Conservation (phyloP, 2,888 invertebrate genomes). For the Seira musarum region DNA sequence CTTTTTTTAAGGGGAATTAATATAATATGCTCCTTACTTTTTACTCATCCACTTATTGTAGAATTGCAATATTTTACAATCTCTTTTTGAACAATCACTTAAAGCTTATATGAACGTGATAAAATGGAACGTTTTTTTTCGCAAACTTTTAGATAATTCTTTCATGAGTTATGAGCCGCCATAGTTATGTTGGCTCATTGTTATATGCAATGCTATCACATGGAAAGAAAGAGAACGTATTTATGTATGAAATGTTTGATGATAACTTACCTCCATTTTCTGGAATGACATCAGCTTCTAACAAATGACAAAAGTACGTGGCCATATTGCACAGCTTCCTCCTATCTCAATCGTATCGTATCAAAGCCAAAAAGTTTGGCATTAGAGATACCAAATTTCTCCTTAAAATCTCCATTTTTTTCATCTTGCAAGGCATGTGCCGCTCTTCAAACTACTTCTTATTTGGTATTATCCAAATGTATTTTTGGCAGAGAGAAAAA, state of each 20-base stretch:
- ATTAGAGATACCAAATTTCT: neutral
- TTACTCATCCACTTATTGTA: too few species aligned
- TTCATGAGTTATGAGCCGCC: constrained; percentile 4
- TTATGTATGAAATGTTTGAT: neutral
- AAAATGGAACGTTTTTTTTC: too few species aligned
- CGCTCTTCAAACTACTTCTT: neutral
- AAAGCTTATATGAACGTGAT: too few species aligned
- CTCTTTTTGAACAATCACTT: too few species aligned
- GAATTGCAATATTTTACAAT: too few species aligned
- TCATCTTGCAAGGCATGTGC: neutral
- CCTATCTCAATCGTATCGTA: constrained; percentile 7
- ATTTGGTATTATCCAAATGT: constrained; percentile 3
- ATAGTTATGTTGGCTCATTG: neutral
- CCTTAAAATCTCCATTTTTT: neutral
- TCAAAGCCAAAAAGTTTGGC: constrained; percentile 10
- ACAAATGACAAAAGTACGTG: constrained; percentile 10
- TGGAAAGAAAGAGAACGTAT: neutral
- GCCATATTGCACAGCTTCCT: constrained; percentile 1
- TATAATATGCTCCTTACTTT: too few species aligned
- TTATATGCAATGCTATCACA: neutral
- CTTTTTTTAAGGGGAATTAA: too few species aligned
- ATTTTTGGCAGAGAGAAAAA: neutral
- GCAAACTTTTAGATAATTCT: neutral
- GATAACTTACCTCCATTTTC: constrained; percentile 10
- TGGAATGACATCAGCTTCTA: constrained; percentile 3